A percentile compares a stretch with the other conserved stretches of the same genome.
Conservation (phyloP, 2,888 invertebrate species). For the Globia sparganii region DNA sequence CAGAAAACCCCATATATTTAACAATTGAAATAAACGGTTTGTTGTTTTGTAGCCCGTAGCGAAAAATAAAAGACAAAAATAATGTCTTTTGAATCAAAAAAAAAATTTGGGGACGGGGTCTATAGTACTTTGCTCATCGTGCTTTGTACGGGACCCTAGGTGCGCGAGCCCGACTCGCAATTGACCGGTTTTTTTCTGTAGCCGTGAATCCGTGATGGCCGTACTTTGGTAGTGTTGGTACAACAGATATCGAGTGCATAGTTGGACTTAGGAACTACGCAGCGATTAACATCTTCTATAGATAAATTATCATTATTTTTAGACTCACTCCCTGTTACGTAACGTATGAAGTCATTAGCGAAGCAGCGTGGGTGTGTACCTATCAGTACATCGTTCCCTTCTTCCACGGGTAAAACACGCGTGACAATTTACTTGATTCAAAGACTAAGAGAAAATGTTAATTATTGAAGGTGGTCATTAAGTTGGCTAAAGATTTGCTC, state of each 20-base stretch:
- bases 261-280: constrained; percentile 14
- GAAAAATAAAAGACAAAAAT: no score
- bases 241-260: not conserved
- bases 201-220: not conserved
- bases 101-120: no score
- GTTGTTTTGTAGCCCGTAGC: no score
- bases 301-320: constrained; percentile 9
- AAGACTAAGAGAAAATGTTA: not conserved
- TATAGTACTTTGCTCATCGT: no score
- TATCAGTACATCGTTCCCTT: constrained; percentile 6
- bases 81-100: no score
- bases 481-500: not conserved
- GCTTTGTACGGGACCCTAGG: no score
- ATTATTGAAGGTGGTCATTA: not conserved
- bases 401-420: not conserved
- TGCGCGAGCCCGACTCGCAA: no score
- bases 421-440: not conserved
- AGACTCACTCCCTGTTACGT: constrained; percentile 19
- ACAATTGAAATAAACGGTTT: no score
- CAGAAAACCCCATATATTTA: no score
- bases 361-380: not conserved
- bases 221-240: no score
- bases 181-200: not conserved
- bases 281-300: constrained; percentile 3
- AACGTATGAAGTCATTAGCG: constrained; percentile 8